These are phyloP conservation scores for Crax fasciolata DNA, from an alignment of 2,797 vertebrate genomes.

Conservation along the genomic window DNA sequence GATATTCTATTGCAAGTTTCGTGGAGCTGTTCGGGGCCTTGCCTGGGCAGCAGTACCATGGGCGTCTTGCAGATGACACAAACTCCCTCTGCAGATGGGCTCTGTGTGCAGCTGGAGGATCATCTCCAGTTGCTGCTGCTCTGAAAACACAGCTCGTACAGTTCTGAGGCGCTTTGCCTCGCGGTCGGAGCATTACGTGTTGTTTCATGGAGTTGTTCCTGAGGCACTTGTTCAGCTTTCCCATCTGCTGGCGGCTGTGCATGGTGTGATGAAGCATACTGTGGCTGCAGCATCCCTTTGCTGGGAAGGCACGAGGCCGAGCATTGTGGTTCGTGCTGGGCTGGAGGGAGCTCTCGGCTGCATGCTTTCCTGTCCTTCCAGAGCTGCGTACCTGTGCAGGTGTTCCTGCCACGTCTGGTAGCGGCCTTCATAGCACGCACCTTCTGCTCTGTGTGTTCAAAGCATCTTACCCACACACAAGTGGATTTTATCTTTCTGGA, in stretches of 20 bases:
- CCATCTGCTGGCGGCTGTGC: background rate
- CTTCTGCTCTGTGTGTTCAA: constrained; percentile 14
- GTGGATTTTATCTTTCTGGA: constrained; percentile 71
- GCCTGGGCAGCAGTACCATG: accelerated
- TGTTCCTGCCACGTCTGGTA: constrained; percentile 41
- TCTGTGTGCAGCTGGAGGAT: background rate
- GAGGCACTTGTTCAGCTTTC: background rate
- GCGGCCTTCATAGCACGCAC: background rate
- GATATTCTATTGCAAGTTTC: background rate
- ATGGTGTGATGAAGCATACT: background rate
- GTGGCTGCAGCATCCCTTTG: background rate
- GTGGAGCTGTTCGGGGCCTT: background rate
- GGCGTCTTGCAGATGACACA: background rate
- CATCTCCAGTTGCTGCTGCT: background rate
- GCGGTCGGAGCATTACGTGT: accelerated
- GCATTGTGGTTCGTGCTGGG: constrained; percentile 28
- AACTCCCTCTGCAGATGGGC: background rate
- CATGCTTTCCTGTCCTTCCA: constrained; percentile 51
- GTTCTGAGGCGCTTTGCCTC: background rate
- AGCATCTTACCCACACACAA: constrained; percentile 18
- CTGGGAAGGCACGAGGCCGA: background rate
- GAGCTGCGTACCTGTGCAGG: constrained; percentile 31
- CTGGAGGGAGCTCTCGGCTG: constrained; percentile 34
- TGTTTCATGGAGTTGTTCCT: background rate
- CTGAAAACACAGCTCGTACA: background rate